phyloP scores from a whole-genome alignment of 2,888 invertebrate species.

The Theodoxus fluviatilis region DNA sequence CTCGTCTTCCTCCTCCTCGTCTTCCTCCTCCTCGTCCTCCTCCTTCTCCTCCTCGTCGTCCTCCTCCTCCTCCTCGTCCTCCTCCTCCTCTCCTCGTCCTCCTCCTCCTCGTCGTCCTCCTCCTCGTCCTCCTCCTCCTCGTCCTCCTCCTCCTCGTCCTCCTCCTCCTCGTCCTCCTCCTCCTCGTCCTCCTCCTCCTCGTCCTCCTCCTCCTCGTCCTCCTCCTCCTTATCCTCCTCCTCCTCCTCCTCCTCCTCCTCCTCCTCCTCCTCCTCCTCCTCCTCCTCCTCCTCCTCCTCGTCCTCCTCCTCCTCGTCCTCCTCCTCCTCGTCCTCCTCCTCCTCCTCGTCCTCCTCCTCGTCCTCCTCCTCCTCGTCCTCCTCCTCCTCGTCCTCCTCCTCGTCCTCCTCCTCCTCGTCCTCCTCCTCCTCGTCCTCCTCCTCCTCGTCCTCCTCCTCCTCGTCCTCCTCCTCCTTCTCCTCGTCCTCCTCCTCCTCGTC shows the following conservation, averaged over 20 bases:
- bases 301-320: not conserved
- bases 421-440: conserved; percentile 24
- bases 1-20: conserved; percentile 14
- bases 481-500: conserved; percentile 12
- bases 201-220: conserved; percentile 22
- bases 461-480: not conserved
- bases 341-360: conserved; percentile 24
- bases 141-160: not conserved
- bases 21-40: conserved; percentile 24
- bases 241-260: conserved; percentile 9
- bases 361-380: conserved; percentile 23
- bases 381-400: not conserved
- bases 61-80: not conserved
- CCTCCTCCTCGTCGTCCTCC: conserved; percentile 24
- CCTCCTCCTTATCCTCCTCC: not conserved
- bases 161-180: conserved; percentile 13
- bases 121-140: conserved; percentile 22
- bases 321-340: conserved; percentile 10
- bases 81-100: conserved; percentile 18
- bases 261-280: conserved; percentile 25
- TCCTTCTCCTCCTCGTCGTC: conserved; percentile 23
- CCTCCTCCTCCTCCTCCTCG: conserved; percentile 22
- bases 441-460: conserved; percentile 24
- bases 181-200: conserved; percentile 24
- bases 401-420: conserved; percentile 8